Base-by-base conservation (phyloP, 2,113 vertebrate genomes). In the Struthio camelus region DNA sequence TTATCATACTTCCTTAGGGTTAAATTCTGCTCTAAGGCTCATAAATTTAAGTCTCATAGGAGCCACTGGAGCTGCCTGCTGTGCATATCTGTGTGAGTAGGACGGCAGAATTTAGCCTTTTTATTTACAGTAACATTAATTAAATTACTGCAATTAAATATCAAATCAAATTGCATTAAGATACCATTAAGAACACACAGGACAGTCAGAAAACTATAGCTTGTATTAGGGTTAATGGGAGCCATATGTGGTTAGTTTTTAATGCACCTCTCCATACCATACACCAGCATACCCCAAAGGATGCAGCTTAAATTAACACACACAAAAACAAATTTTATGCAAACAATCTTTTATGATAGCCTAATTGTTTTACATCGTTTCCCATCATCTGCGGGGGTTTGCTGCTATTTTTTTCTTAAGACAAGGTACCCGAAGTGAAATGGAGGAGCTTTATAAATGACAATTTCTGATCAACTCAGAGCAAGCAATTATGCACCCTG, bases 91-190 rank as follows among this genome's bases (percentile, higher is more conserved):
- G 11, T 28, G 22, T 3, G 1, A 76, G 81, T 36, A 78, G 93
- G 90, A 95, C 70, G 76, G 81, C 56, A 94, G 79, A 90, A 48
- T 71, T 59, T 36, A 17, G 62, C 86, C 80, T 75, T 91, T 78
- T 95, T 94, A 94, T 95, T 97, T 95, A 97, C 84, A 91, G 88
- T 95, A 3, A 73, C 82, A 94, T 92, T 96, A 95, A 97, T 97
- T 97, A 93, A 96, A 96, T 95, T 78, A 96, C 91, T 70, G 85
- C 94, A 91, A 94, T 94, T 97, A 96, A 95, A 89, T 69, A 93
- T 44, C 64, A 80, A 75, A 85, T 80, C 81, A 78, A 94, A 92
- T 36, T 85, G 88, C 95, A 92, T 86, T 84, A 85, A 79, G 83
- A 78, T 90, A 85, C 50, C 80, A 71, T 91, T 78, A 93, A 84